These are phyloP conservation scores for Scolopax rusticola DNA, from an alignment of 2,797 vertebrate species.

Conservation along the genomic window DNA sequence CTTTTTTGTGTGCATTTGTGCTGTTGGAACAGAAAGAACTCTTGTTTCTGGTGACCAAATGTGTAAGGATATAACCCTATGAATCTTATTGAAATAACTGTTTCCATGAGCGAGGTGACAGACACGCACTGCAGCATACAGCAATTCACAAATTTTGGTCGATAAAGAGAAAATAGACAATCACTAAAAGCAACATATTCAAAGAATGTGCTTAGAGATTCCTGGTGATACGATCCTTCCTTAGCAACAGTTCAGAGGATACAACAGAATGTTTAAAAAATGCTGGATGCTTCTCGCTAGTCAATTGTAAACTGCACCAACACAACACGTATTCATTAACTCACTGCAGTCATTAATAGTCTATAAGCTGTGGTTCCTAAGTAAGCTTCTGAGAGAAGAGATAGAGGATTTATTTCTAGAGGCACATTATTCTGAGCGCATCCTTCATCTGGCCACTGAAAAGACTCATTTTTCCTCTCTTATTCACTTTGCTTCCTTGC, in stretches of 20 bases:
- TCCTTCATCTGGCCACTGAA: constrained; percentile 21
- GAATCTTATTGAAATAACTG: background rate
- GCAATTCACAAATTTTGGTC: background rate
- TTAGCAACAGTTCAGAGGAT: background rate
- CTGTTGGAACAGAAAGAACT: background rate
- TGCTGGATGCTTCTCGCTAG: background rate
- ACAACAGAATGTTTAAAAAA: background rate
- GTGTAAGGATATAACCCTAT: background rate
- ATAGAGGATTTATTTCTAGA: constrained; percentile 28
- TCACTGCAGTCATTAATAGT: background rate
- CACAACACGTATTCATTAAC: background rate
- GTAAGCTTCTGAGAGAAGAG: background rate
- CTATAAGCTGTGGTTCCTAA: background rate
- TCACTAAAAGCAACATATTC: background rate
- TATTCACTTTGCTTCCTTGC: background rate
- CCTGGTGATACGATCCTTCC: background rate
- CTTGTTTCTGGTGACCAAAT: background rate
- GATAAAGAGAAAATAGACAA: background rate
- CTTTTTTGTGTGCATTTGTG: background rate
- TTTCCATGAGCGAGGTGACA: background rate
- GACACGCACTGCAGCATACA: background rate
- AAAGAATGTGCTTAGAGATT: background rate
- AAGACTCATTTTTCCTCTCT: constrained; percentile 36
- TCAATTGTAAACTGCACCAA: background rate
- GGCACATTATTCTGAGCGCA: background rate